phyloP scores from a whole-genome alignment of 2,797 vertebrate genomes.

The Molothrus aeneus region DNA sequence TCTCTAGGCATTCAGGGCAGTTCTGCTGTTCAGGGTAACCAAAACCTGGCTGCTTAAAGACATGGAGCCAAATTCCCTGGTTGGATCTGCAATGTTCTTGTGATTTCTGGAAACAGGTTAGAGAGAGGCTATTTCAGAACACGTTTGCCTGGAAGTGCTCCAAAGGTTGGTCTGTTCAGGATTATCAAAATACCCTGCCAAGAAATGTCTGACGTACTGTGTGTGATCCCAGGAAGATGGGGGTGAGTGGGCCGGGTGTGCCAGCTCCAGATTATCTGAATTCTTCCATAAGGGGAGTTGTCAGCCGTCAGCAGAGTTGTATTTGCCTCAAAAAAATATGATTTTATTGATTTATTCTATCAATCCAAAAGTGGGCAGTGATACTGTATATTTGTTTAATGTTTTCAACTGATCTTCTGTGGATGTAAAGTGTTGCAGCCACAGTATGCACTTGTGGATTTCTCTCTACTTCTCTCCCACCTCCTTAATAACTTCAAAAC shows the following conservation, averaged over 20 bases:
- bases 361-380: background rate
- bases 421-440: background rate
- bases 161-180: constrained; percentile 4
- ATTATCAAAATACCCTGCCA: background rate
- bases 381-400: background rate
- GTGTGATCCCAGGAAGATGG: background rate
- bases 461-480: background rate
- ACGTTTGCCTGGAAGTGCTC: background rate
- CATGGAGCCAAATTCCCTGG: background rate
- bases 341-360: background rate
- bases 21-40: background rate
- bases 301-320: background rate
- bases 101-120: constrained; percentile 35
- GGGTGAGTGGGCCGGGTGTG: background rate
- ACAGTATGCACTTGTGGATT: background rate
- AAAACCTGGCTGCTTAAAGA: background rate
- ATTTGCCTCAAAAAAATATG: background rate
- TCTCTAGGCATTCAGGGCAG: background rate
- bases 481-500: background rate
- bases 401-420: background rate
- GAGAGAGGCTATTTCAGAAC: constrained; percentile 23
- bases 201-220: background rate
- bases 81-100: constrained; percentile 8
- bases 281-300: background rate
- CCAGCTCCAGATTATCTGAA: background rate